phyloP scores from a whole-genome alignment of 2,113 vertebrate genomes.

The Pholis gunnellus region DNA sequence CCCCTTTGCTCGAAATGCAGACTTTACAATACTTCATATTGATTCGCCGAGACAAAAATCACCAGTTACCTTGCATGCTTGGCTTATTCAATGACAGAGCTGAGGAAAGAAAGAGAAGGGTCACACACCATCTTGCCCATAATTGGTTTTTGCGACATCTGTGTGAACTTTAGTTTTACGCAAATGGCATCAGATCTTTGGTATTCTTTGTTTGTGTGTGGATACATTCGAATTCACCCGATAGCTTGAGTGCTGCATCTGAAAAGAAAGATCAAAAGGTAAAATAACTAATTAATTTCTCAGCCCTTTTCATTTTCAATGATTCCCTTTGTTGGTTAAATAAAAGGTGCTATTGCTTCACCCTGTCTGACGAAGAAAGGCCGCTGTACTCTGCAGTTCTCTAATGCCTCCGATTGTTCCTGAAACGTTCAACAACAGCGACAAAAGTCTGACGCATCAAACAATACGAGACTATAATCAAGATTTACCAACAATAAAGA shows the following conservation, averaged over 20 bases:
- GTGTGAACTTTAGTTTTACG: constrained; percentile 39
- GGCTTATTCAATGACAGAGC: constrained; percentile 53
- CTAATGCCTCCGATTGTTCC: constrained; percentile 11
- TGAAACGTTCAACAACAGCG: constrained; percentile 16
- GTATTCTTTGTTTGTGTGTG: constrained; percentile 34
- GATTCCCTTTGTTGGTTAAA: constrained; percentile 55
- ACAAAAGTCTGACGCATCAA: constrained; percentile 21
- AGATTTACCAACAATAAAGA: constrained; percentile 12
- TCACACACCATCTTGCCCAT: constrained; percentile 21
- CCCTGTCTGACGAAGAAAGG: constrained; percentile 3
- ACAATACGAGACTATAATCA: constrained; percentile 22
- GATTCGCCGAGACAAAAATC: constrained; percentile 65
- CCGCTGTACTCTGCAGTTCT: constrained; percentile 33
- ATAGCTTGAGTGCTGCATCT: constrained; percentile 27
- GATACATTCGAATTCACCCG: constrained; percentile 42
- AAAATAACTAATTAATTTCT: constrained; percentile 69
- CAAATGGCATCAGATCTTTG: constrained; percentile 43
- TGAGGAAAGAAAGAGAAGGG: constrained; percentile 19
- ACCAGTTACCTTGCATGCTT: constrained; percentile 51
- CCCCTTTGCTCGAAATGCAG: constrained; percentile 58
- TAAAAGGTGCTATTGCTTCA: constrained; percentile 31
- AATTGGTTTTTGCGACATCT: constrained; percentile 52
- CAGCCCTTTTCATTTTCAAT: constrained; percentile 42
- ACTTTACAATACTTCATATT: constrained; percentile 78
- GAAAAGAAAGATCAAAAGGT: constrained; percentile 44